Base-by-base conservation (phyloP, 2,113 vertebrate species). In the Acanthochromis polyacanthus region DNA sequence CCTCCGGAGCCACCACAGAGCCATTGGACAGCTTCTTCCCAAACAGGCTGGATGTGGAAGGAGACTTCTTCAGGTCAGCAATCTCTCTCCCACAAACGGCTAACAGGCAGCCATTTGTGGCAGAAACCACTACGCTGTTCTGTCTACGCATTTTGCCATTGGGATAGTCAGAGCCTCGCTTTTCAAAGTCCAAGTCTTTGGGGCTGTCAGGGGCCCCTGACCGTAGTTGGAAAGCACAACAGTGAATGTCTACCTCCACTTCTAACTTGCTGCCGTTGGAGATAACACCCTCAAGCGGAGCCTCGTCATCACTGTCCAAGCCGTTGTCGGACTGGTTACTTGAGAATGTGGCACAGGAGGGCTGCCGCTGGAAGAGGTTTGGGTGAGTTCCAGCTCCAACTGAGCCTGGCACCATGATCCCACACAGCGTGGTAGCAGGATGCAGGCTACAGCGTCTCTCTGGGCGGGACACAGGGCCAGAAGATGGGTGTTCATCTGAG, bases 321-420 rank as follows among this genome's bases (percentile, higher is more conserved):
- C 97, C 97, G 0, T 99, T 99, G 93, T 99, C 97, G 11, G 98
- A 99, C 75, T 97, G 97, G 85, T 98, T 98, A 86, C 97, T 97
- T 0, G 97, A 98, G 84, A 99, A 99, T 0, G 96, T 96, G 1
- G 97, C 95, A 78, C 93, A 95, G 25, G 97, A 98, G 25, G 96
- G 97, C 38, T 99, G 97, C 25, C 97, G 95, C 91, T 99, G 97
- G 80, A 99, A 98, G 4, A 96, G 78, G 50, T 92, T 93, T 0
- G 90, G 85, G 50, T 94, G 91, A n/a, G 78, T 66, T 23, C 82
- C 89, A 2, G 53, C 57, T 19, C 71, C 84, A 1, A 78, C 70
- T 12, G 89, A 78, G 17, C 85, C 90, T 0, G 85, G 84, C 17
- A 87, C 83, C 73, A 90, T 88, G 32, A 90, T 87, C n/a, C 87